Base-by-base conservation (phyloP, 1,140 invertebrate genomes). In the Drosophila micromelanica region DNA sequence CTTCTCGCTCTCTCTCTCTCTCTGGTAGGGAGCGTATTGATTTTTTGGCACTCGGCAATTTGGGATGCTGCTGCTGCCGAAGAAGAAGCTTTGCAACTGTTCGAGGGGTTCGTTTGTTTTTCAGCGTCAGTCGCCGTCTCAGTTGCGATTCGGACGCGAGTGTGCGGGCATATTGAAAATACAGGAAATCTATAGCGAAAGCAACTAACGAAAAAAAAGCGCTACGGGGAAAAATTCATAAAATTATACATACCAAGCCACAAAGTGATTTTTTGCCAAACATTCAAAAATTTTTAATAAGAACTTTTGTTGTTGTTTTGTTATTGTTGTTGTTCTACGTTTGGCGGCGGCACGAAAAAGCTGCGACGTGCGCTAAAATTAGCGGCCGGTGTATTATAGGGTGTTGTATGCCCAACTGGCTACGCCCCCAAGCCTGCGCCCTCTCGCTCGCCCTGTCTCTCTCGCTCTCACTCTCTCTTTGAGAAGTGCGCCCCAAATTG, bases 351-450 rank as follows among this genome's bases (percentile, higher is more conserved):
- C 30, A 45, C 42, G 59, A 67, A 73, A 68, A 81, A 86, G 81
- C 81, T 76, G 60, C 71, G 75, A 81, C 75, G 77, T 72, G 76
- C 60, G 72, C 82, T 87, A 87, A 82, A 82, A 46, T 89, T 87
- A 87, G 82, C 82, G 64, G 69, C 82, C 82, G 82, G 82, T 87
- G 84, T 82, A 75, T 82, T 68, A 79, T 82, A 86, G 82, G 79
- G 82, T 86, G 82, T 62, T 68, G 65, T 72, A 61, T 78, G 80
- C 60, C 32, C 57, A 61, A 23, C 48, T 70, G 51, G 38, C 46
- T 37, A 63, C 61, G 49, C 46, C 70, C 46, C 38, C 37, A 51
- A 57, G 65, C 56, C 56, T 54, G 49, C 60, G 57, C 42, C 63
- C 54, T 32, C 42, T 46, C 13, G 27, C 30, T 43, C 40, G 17